Conservation (phyloP, 2,888 invertebrate species). For the Eledone cirrhosa region DNA sequence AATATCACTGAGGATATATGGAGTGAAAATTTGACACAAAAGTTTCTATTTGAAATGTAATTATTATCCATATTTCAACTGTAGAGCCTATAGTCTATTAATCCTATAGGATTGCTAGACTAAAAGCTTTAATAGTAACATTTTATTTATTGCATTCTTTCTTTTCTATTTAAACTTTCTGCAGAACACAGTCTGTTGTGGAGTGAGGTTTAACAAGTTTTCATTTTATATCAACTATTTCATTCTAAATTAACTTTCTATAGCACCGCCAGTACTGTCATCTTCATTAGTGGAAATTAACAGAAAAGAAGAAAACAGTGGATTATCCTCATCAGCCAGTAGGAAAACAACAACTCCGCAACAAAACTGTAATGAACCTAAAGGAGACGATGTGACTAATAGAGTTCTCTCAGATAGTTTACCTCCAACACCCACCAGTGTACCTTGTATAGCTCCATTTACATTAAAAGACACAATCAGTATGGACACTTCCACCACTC, state of each 20-base stretch:
- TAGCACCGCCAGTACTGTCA: constrained; percentile 12
- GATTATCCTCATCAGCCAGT: constrained; percentile 22
- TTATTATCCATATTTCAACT: too few species aligned
- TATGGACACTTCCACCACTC: constrained; percentile 41
- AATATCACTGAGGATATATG: too few species aligned
- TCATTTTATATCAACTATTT: constrained; percentile 24
- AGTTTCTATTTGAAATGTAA: too few species aligned
- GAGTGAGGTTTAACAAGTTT: background rate
- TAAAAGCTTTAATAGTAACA: too few species aligned
- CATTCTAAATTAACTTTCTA: constrained; percentile 24
- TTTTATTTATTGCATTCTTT: background rate
- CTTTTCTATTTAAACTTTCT: background rate
- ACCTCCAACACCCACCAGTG: constrained; percentile 34
- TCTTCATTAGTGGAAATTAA: background rate
- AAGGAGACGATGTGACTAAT: constrained; percentile 14
- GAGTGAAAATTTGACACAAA: too few species aligned
- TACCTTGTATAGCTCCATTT: constrained; percentile 41
- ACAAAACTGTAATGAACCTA: constrained; percentile 30
- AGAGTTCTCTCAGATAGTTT: background rate
- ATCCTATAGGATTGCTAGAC: too few species aligned
- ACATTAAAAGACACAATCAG: constrained; percentile 55
- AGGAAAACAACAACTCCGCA: constrained; percentile 16
- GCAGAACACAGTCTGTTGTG: constrained; percentile 21
- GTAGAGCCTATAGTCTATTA: too few species aligned
- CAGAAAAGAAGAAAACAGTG: too few species aligned